phyloP scores from a whole-genome alignment of 2,113 vertebrate species.

The Atrichornis clamosus region DNA sequence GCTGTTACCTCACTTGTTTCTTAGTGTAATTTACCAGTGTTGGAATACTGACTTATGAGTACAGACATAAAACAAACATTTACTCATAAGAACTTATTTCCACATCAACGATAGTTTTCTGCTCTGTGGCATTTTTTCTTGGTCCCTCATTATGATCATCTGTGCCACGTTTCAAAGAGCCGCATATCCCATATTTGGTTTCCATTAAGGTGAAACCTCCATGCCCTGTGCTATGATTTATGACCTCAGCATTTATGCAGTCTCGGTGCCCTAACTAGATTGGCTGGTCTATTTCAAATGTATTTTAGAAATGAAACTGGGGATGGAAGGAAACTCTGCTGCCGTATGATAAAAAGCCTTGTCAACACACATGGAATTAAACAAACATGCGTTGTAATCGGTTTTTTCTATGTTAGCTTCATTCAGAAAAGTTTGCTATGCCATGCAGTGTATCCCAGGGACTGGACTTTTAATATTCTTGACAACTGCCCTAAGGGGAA shows the following conservation, averaged over 20 bases:
- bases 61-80: constrained; percentile 66
- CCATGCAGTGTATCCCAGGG: background rate
- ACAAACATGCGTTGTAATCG: constrained; percentile 20
- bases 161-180: constrained; percentile 60
- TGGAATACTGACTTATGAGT: constrained; percentile 51
- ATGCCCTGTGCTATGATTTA: constrained; percentile 60
- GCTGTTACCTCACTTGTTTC: constrained; percentile 48
- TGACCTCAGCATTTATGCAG: constrained; percentile 23
- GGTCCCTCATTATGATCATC: constrained; percentile 39
- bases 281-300: constrained; percentile 27
- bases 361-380: constrained; percentile 60
- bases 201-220: constrained; percentile 33
- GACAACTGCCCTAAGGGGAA: constrained; percentile 44
- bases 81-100: constrained; percentile 67
- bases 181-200: background rate
- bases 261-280: constrained; percentile 45
- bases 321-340: constrained; percentile 43
- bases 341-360: constrained; percentile 67
- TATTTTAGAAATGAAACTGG: constrained; percentile 33
- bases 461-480: constrained; percentile 36
- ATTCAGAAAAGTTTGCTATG: constrained; percentile 14
- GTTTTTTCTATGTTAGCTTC: background rate
- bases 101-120: constrained; percentile 56
- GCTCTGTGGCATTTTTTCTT: background rate
- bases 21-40: constrained; percentile 30